Evolutionary conservation across 2,888 invertebrate genomes (phyloP).

Genomic region (Xylophagus ater): DNA sequence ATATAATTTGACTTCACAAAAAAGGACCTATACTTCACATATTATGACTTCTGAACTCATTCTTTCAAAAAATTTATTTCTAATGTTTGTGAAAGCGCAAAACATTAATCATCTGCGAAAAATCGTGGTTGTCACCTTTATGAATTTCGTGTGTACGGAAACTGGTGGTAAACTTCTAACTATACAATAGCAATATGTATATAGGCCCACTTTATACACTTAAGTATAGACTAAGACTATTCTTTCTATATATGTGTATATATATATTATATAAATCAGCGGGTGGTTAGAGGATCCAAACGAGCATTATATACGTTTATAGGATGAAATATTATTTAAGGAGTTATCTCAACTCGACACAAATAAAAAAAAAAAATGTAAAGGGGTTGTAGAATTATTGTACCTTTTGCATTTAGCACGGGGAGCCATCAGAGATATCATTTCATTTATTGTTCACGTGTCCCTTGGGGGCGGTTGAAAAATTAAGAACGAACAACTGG

Average conservation of each 20-base stretch:
- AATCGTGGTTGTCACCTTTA: conserved; percentile 18
- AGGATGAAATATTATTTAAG: conserved; percentile 19
- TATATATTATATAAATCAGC: background rate
- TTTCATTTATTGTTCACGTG: conserved; percentile 19
- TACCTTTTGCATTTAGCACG: conserved; percentile 13
- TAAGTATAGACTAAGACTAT: too few relatives aligned
- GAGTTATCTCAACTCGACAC: conserved; percentile 17
- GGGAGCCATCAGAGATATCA: conserved; percentile 15
- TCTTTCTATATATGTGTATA: too few relatives aligned
- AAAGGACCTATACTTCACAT: background rate
- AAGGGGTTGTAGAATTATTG: conserved; percentile 13
- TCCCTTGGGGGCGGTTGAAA: conserved; percentile 21
- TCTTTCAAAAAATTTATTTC: conserved; percentile 1
- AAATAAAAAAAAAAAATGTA: too few relatives aligned
- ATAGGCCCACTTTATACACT: background rate
- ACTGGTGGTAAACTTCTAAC: background rate
- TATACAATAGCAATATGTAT: background rate
- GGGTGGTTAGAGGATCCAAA: conserved; percentile 8
- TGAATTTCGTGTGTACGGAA: conserved; percentile 8
- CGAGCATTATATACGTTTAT: conserved; percentile 13
- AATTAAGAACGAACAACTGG: conserved; percentile 14
- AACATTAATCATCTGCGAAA: conserved; percentile 17
- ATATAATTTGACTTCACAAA: background rate
- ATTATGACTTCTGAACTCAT: background rate
- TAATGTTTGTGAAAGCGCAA: conserved; percentile 11